These are phyloP conservation scores for Drosophila neonasuta DNA, from an alignment of 2,888 invertebrate species.

Conservation along the genomic window DNA sequence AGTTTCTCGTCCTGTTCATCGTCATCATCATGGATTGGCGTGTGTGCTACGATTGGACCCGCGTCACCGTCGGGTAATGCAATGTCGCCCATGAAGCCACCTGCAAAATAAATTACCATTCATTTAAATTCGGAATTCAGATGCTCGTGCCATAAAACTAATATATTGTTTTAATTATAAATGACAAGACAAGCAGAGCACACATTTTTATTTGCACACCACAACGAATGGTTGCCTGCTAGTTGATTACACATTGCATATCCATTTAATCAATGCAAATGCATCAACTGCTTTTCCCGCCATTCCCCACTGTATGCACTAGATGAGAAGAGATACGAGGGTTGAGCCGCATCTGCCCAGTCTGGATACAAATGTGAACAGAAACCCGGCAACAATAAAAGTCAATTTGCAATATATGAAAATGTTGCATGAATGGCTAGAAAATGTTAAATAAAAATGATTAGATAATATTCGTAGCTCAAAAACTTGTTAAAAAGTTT, in stretches of 20 bases:
- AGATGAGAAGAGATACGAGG: neutral
- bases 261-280: constrained; percentile 66
- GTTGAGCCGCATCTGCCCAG: constrained; percentile 43
- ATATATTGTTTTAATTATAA: constrained; percentile 63
- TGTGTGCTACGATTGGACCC: constrained; percentile 58
- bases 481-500: too few species aligned
- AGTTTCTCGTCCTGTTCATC: constrained; percentile 58
- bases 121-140: constrained; percentile 7
- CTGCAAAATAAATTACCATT: constrained; percentile 83
- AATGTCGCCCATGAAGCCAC: constrained; percentile 92
- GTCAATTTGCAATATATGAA: too few species aligned
- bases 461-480: too few species aligned
- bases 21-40: constrained; percentile 80
- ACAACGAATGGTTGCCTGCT: constrained; percentile 3
- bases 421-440: too few species aligned
- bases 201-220: neutral
- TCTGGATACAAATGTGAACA: constrained; percentile 42
- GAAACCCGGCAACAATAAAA: constrained; percentile 1
- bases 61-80: constrained; percentile 86
- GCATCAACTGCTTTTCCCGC: constrained; percentile 27
- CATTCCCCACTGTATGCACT: neutral
- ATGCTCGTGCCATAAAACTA: constrained; percentile 18
- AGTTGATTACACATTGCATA: constrained; percentile 60
- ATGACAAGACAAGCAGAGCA: constrained; percentile 31
- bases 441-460: too few species aligned